Percentiles rank a stretch among this genome's conserved stretches.
phyloP scores from a whole-genome alignment of 2,888 invertebrate genomes.

The Acanthococcus lagerstroemiae region DNA sequence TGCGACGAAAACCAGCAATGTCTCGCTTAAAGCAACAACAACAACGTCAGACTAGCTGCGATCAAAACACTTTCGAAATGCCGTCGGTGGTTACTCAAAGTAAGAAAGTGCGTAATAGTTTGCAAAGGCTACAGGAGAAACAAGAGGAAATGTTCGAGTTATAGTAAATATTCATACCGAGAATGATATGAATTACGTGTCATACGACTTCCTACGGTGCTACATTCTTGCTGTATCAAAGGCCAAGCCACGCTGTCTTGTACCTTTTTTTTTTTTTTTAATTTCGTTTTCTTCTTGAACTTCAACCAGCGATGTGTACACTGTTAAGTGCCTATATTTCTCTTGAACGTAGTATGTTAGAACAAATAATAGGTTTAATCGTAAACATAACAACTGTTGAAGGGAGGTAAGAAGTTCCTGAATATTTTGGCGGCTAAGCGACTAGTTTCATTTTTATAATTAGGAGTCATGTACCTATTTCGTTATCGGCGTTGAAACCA shows the following conservation, averaged over 20 bases:
- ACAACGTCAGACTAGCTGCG: slow-evolving; percentile 40
- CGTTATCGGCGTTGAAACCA: too few relatives aligned
- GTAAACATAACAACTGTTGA: too few relatives aligned
- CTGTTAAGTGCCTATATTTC: too few relatives aligned
- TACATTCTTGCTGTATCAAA: too few relatives aligned
- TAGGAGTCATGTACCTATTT: too few relatives aligned
- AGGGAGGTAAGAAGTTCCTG: too few relatives aligned
- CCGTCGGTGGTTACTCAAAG: slow-evolving; percentile 70
- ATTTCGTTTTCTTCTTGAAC: not conserved
- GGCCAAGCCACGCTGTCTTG: too few relatives aligned
- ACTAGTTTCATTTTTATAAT: too few relatives aligned
- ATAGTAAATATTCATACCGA: slow-evolving; percentile 7
- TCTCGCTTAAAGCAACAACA: slow-evolving; percentile 40
- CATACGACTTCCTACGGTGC: not conserved
- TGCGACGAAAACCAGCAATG: slow-evolving; percentile 32
- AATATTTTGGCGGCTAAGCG: too few relatives aligned
- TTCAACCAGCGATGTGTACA: not conserved
- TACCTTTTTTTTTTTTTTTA: not conserved
- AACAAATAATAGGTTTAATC: too few relatives aligned
- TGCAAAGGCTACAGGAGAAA: slow-evolving; percentile 69
- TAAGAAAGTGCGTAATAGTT: slow-evolving; percentile 64
- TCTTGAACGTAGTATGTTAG: too few relatives aligned
- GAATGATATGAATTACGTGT: too few relatives aligned
- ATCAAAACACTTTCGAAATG: slow-evolving; percentile 33
- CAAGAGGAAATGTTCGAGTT: slow-evolving; percentile 70